Conservation (phyloP, 1,140 invertebrate genomes). For the Scaptomyza montana region DNA sequence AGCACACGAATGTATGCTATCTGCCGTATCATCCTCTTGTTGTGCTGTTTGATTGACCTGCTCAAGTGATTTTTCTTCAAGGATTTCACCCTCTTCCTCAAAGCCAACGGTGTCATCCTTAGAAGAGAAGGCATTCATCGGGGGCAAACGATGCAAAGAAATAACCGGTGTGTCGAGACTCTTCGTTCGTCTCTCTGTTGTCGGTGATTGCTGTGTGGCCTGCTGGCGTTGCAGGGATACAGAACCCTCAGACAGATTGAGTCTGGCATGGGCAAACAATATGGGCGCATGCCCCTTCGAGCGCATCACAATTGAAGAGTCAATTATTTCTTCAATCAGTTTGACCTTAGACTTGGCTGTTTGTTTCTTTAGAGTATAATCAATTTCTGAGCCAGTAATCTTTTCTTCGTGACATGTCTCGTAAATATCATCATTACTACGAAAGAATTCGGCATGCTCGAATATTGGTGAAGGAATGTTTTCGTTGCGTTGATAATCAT, state of each 20-base stretch:
- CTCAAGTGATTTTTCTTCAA: conserved; percentile 85
- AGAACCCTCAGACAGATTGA: conserved; percentile 92
- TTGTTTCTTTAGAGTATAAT: conserved; percentile 81
- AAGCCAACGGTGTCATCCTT: conserved; percentile 93
- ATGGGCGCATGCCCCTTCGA: conserved; percentile 90
- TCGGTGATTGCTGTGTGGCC: conserved; percentile 88
- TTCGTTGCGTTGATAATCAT: conserved; percentile 86
- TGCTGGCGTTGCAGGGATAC: conserved; percentile 90
- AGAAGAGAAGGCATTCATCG: conserved; percentile 93
- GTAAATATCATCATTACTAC: conserved; percentile 85
- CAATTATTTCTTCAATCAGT: conserved; percentile 82
- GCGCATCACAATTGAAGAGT: conserved; percentile 80
- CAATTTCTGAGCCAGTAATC: conserved; percentile 74
- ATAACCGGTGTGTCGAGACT: conserved; percentile 93
- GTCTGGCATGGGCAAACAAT: conserved; percentile 89
- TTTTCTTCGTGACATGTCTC: conserved; percentile 82
- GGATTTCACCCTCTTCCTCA: conserved; percentile 87
- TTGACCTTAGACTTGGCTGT: conserved; percentile 80
- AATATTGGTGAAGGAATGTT: conserved; percentile 86
- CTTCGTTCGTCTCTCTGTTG: conserved; percentile 89
- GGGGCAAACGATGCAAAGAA: conserved; percentile 89
- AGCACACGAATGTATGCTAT: conserved; percentile 79
- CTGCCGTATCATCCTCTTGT: conserved; percentile 71
- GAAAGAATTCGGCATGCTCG: conserved; percentile 86
- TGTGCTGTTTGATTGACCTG: conserved; percentile 36